Evolutionary conservation across 2,113 vertebrate species (phyloP).

Genomic region (Rhinichthys klamathensis): DNA sequence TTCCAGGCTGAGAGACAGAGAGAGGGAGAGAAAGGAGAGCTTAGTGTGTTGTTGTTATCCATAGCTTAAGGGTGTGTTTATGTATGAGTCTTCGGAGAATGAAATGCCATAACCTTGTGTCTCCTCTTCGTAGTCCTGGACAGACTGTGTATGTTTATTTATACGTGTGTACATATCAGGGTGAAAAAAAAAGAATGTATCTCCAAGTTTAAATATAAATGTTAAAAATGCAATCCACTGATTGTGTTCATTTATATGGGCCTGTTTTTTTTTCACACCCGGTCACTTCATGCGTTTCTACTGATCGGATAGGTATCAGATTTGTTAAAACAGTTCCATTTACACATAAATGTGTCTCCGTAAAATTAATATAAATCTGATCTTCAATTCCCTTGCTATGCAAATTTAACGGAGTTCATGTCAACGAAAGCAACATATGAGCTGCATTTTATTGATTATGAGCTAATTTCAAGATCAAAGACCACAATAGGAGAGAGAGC

Average conservation of each 20-base stretch:
- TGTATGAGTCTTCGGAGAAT: slow-evolving; percentile 50
- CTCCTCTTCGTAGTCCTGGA: slow-evolving; percentile 20
- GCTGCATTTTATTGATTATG: too few species aligned
- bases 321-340: too few species aligned
- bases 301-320: too few species aligned
- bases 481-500: too few species aligned
- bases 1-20: slow-evolving; percentile 45
- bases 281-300: too few species aligned
- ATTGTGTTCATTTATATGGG: not conserved
- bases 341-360: too few species aligned
- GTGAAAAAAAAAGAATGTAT: not conserved
- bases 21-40: slow-evolving; percentile 5
- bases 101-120: slow-evolving; percentile 38
- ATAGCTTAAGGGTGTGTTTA: slow-evolving; percentile 58
- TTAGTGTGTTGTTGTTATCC: slow-evolving; percentile 45
- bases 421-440: too few species aligned
- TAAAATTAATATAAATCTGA: too few species aligned
- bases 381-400: too few species aligned
- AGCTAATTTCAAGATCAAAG: too few species aligned
- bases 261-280: too few species aligned
- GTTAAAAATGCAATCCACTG: not conserved
- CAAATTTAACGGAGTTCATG: too few species aligned
- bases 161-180: not conserved
- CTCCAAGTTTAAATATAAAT: not conserved
- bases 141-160: slow-evolving; percentile 28